These are phyloP conservation scores for Lipotes vexillifer DNA, from an alignment of 2,113 vertebrate species.

Conservation along the genomic window DNA sequence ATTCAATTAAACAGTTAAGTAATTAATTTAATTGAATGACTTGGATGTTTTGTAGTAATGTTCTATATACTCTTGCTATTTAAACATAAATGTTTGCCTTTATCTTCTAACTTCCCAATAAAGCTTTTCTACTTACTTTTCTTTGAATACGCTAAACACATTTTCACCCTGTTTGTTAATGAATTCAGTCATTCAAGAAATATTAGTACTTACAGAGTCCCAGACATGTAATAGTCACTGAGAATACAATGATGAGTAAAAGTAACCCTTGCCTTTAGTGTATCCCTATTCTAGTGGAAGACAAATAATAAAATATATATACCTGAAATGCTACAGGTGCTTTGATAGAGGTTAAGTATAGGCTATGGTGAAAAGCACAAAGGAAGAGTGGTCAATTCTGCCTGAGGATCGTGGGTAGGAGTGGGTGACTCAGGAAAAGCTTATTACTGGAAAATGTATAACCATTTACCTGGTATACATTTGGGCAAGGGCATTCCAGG, in stretches of 20 bases:
- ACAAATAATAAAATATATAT: not conserved
- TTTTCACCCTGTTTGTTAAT: not conserved
- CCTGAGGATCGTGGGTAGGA: not conserved
- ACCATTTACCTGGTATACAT: not conserved
- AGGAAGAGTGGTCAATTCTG: not conserved
- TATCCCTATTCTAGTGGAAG: not conserved
- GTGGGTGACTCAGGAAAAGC: not conserved
- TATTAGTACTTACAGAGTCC: not conserved
- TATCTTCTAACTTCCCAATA: not conserved
- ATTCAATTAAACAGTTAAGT: not conserved
- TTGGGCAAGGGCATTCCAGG: not conserved
- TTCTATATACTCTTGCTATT: not conserved
- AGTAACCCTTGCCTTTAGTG: not conserved
- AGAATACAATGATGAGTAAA: not conserved
- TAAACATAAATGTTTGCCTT: not conserved
- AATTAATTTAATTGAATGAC: not conserved
- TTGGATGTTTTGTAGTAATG: not conserved
- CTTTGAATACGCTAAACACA: not conserved
- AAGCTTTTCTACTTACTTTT: not conserved
- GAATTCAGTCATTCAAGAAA: not conserved
- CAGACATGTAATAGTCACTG: not conserved
- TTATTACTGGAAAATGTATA: not conserved
- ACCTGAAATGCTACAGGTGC: not conserved
- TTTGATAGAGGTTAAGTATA: not conserved
- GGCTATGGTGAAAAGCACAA: not conserved